Evolutionary conservation across 2,113 vertebrate species (phyloP), one percentile per base, ranked within the genome.

Genomic region (Rhagologus leucostigma): DNA sequence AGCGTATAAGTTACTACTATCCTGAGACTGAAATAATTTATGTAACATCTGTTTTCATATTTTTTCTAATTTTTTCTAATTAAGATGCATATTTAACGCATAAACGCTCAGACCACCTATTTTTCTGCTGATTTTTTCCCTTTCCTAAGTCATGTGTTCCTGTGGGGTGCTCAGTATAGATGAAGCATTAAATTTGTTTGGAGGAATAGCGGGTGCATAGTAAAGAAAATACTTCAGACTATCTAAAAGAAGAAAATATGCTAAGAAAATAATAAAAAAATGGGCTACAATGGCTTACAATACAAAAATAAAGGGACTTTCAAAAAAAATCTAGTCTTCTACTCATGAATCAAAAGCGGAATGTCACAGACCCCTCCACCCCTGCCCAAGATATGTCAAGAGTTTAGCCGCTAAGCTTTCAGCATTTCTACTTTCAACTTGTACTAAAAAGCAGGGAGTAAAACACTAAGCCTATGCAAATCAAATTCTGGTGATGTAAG

Each of bases 1-100:
- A 98, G 95, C 95, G 79, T 97, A 73, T 98, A 98, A 98, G 95
- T 97, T 98, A 98, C 95, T 97, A 96, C 94, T 98, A 62, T 87
- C 97, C 83, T 97, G 98, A 97, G 98, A 98, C 96, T 94, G 77
- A 91, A 97, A 98, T 98, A 98, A 98, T 98, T 98, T 98, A 98
- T 97, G 98, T 97, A 98, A 98, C 98, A 98, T 98, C 98, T 98
- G 98, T 97, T 98, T 98, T 97, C 97, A 97, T 98, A 98, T 97
- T 98, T 98, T 98, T 97, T 94, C 96, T 97, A 96, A 97, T 98
- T 98, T 98, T 97, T 97, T 94, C 97, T 98, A 98, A 98, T 98
- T 98, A 98, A 97, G 97, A 98, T 97, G 96, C 97, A 98, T 98
- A 98, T 98, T 98, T 98, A 98, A 97, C 2, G 41, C 94, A 95